Evolutionary conservation across 2,113 vertebrate genomes (phyloP).

Genomic region (Callithrix jacchus): DNA sequence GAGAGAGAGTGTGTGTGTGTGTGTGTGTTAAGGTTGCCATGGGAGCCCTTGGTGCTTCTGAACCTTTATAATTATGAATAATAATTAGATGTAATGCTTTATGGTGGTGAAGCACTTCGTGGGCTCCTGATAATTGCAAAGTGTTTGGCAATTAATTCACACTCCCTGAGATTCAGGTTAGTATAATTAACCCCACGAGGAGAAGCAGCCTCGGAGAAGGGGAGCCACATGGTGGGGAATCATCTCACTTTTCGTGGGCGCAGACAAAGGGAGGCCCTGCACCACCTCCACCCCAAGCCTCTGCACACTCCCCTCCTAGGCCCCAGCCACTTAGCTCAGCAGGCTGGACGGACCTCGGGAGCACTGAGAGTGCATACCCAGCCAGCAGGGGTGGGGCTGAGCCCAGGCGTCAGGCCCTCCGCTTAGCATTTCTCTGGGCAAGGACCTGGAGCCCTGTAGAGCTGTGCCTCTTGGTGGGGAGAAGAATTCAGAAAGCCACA

Average conservation of each 20-base stretch:
- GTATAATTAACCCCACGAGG: slow-evolving; percentile 68
- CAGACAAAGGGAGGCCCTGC: neutral
- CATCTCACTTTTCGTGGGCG: neutral
- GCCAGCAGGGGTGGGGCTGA: rapidly evolving
- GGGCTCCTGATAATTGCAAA: slow-evolving; percentile 64
- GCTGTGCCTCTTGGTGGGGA: neutral
- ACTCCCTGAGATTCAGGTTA: slow-evolving; percentile 46
- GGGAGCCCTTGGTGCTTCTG: slow-evolving; percentile 49
- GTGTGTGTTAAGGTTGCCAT: slow-evolving; percentile 64
- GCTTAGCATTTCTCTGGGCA: neutral
- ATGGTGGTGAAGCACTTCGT: neutral
- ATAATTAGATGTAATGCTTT: slow-evolving; percentile 69
- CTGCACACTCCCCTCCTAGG: neutral
- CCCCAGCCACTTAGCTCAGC: neutral
- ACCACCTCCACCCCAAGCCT: neutral
- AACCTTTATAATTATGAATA: slow-evolving; percentile 71
- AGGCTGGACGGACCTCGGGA: rapidly evolving
- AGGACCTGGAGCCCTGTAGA: neutral
- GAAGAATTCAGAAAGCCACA: neutral
- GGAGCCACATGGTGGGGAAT: neutral
- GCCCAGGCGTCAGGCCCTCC: neutral
- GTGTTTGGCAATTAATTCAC: slow-evolving; percentile 68
- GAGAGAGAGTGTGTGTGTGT: neutral
- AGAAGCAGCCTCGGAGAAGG: slow-evolving; percentile 24
- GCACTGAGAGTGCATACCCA: no score